Conservation (phyloP, 2,113 vertebrate species). For the Orientallactaga bullata region DNA sequence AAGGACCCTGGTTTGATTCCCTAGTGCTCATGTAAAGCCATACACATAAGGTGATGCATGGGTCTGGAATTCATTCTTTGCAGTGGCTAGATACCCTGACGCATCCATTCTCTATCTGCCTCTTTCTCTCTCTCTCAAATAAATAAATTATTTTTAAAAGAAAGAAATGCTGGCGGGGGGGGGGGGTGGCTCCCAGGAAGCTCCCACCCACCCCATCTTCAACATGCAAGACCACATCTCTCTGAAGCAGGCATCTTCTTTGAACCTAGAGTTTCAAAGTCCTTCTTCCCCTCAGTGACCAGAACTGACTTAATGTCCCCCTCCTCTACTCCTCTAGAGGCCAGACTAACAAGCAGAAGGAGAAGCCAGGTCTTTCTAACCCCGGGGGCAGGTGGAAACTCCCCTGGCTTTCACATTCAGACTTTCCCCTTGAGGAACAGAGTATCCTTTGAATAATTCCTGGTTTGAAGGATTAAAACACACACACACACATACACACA, state of each 20-base stretch:
- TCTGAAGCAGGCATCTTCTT: neutral
- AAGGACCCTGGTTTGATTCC: no score
- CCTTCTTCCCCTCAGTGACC: neutral
- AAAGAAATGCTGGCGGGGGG: neutral
- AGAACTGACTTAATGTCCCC: neutral
- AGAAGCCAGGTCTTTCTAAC: neutral
- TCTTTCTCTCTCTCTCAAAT: no score
- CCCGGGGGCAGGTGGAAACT: neutral
- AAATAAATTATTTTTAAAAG: neutral
- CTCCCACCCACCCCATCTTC: neutral
- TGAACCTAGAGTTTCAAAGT: neutral
- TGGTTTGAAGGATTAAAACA: conserved; percentile 30
- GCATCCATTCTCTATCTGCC: no score
- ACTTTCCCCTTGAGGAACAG: neutral
- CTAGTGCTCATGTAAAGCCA: no score
- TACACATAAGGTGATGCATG: no score
- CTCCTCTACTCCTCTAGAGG: neutral
- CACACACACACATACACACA: no score
- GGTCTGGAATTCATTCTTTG: no score
- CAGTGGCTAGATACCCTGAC: no score
- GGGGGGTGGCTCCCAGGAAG: neutral
- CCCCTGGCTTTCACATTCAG: neutral
- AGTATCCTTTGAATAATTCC: conserved; percentile 18
- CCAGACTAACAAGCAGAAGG: neutral
- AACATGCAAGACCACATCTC: neutral